Evolutionary conservation across 2,888 invertebrate genomes (phyloP), one percentile per base, ranked within the genome.

Genomic region (Drosophila macrothrix): DNA sequence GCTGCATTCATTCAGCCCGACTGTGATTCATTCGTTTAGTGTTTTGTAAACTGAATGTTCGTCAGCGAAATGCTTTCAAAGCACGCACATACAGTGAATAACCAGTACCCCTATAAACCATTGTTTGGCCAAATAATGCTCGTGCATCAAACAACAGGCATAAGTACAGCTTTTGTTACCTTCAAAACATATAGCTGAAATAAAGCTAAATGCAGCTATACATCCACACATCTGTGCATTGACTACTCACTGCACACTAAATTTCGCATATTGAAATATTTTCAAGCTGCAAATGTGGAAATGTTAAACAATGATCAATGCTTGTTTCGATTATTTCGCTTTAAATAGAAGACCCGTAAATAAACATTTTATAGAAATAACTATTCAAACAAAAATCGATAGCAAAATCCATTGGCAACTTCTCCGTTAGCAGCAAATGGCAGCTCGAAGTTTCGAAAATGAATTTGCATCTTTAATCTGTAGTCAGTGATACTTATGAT

Each of bases 1-100:
- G 46, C 63, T 28, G 63, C 53, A 73, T 73, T 76, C 58, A 66
- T 43, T 55, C 77, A 55, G 25, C 19, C 46, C 28, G 46, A 16
- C 60, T 55, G 29, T 25, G 53, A 74, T 75, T 62, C 65, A 66
- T 71, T 56, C 56, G 41, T 43, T 59, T 70, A 29, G 41, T 70
- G 46, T 22, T 35, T 35, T 56, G 37, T 54, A 25, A 35, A 66
- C 50, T 53, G 53, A 31, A 49, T 54, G 39, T 43, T 43, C 46
- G 43, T 35, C 53, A 43, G 58, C 56, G 28, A 39, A 71, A 49
- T 59, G 39, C 70, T 52, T 61, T 69, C 66, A 66, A 52, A 60
- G 50, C n/a, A 28, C n/a, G 62, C 25, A 35, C 33, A 67, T 1
- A 19, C 22, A 53, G 9, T 53, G 62, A 19, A 50, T 16, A 28